Evolutionary conservation across 1,140 invertebrate genomes (phyloP).

Genomic region (Drosophila rufa): DNA sequence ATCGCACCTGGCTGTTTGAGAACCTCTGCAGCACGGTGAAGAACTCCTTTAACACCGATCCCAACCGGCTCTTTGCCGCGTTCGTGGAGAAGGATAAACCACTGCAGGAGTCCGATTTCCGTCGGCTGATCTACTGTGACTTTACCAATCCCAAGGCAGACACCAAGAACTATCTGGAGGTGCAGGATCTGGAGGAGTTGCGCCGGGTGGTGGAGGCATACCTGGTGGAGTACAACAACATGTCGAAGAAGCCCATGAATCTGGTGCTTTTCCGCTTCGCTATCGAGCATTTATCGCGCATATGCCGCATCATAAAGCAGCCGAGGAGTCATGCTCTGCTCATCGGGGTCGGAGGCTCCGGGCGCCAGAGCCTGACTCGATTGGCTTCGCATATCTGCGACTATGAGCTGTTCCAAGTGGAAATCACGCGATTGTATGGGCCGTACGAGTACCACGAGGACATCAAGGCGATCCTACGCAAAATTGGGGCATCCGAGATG

Average conservation of each 20-base stretch:
- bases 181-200: slow-evolving; percentile 92
- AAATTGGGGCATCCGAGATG: slow-evolving; percentile 92
- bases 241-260: slow-evolving; percentile 99
- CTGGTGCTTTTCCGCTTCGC: slow-evolving; percentile 97
- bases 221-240: slow-evolving; percentile 96
- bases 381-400: slow-evolving; percentile 97
- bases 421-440: slow-evolving; percentile 95
- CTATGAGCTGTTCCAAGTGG: slow-evolving; percentile 96
- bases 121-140: slow-evolving; percentile 97
- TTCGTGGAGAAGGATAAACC: slow-evolving; percentile 83
- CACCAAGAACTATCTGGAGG: slow-evolving; percentile 94
- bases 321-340: slow-evolving; percentile 94
- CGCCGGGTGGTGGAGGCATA: slow-evolving; percentile 95
- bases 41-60: slow-evolving; percentile 84
- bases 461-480: slow-evolving; percentile 92
- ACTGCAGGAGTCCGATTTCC: slow-evolving; percentile 87
- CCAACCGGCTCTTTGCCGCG: slow-evolving; percentile 64
- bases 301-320: slow-evolving; percentile 96
- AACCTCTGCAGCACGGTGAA: slow-evolving; percentile 88
- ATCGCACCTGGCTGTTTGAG: slow-evolving; percentile 93
- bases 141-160: slow-evolving; percentile 98
- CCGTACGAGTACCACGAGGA: slow-evolving; percentile 96
- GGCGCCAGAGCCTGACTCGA: slow-evolving; percentile 94
- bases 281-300: slow-evolving; percentile 96
- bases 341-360: slow-evolving; percentile 96